Conservation (phyloP, 2,888 invertebrate genomes). For the Mylabris sibirica region DNA sequence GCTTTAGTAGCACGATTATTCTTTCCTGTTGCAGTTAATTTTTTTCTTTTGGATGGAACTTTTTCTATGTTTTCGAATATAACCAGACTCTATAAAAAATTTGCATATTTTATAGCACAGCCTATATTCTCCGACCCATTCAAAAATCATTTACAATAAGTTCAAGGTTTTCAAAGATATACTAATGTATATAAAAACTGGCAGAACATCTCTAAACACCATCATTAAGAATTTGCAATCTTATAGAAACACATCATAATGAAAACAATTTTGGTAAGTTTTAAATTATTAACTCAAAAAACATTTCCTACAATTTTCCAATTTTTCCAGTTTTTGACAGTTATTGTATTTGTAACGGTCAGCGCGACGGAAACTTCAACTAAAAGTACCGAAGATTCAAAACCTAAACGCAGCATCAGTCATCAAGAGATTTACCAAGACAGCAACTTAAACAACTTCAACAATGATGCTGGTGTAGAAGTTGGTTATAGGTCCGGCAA, state of each 20-base stretch:
- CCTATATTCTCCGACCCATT: slow-evolving; percentile 19
- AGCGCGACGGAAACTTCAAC: slow-evolving; percentile 16
- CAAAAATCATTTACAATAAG: slow-evolving; percentile 14
- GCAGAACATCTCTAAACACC: neutral
- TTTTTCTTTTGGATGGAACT: neutral
- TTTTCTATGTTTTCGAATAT: neutral
- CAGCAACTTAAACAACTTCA: neutral
- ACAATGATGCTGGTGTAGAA: neutral
- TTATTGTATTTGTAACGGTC: slow-evolving; percentile 29
- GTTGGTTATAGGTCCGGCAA: neutral
- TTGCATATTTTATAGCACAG: slow-evolving; percentile 10
- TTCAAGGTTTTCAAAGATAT: slow-evolving; percentile 9
- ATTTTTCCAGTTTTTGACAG: slow-evolving; percentile 15
- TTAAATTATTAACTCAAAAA: neutral
- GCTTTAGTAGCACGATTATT: neutral
- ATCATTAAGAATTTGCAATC: neutral
- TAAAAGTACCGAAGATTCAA: slow-evolving; percentile 17
- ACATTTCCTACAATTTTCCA: neutral
- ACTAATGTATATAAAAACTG: slow-evolving; percentile 10
- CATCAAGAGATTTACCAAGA: neutral
- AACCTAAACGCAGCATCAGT: slow-evolving; percentile 31
- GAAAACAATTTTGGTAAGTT: slow-evolving; percentile 39
- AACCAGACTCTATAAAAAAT: neutral
- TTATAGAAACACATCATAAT: slow-evolving; percentile 21
- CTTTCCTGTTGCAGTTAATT: neutral